Evolutionary conservation across 2,888 invertebrate species (phyloP).

Genomic region (Branchipolynoe longqiensis): DNA sequence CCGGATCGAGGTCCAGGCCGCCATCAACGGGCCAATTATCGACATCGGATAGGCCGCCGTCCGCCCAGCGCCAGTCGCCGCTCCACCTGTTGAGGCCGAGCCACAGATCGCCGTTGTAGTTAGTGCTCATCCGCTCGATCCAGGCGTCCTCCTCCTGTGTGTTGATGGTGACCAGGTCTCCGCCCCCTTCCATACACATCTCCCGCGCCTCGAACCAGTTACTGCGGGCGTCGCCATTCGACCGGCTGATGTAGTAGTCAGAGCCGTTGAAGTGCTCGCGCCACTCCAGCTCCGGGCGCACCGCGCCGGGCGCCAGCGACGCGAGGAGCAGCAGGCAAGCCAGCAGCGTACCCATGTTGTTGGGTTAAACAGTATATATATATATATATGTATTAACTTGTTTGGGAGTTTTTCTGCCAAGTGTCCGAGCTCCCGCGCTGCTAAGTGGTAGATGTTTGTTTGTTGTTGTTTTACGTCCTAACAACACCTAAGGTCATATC

Average conservation of each 20-base stretch:
- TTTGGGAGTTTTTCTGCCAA: no score
- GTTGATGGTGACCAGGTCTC: slow-evolving; percentile 20
- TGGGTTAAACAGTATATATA: no score
- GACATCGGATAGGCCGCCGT: neutral
- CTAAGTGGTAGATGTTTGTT: no score
- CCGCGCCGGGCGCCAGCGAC: no score
- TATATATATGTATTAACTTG: no score
- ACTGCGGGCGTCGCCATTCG: neutral
- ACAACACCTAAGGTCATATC: no score
- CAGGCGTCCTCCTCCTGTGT: slow-evolving; percentile 26
- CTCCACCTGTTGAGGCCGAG: neutral
- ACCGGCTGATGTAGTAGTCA: neutral
- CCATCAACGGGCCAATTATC: neutral
- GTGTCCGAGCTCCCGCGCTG: no score
- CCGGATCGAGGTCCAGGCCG: neutral
- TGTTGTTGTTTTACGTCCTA: no score
- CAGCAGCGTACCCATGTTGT: no score
- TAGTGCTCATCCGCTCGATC: neutral
- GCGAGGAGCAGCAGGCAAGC: no score
- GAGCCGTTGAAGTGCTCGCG: slow-evolving; percentile 10
- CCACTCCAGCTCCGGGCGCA: no score
- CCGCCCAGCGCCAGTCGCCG: slow-evolving; percentile 20
- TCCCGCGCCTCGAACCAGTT: slow-evolving; percentile 1
- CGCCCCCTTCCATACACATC: neutral
- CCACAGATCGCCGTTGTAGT: neutral